Conservation (phyloP, 2,888 invertebrate species). For the Epistrophella euchroma region DNA sequence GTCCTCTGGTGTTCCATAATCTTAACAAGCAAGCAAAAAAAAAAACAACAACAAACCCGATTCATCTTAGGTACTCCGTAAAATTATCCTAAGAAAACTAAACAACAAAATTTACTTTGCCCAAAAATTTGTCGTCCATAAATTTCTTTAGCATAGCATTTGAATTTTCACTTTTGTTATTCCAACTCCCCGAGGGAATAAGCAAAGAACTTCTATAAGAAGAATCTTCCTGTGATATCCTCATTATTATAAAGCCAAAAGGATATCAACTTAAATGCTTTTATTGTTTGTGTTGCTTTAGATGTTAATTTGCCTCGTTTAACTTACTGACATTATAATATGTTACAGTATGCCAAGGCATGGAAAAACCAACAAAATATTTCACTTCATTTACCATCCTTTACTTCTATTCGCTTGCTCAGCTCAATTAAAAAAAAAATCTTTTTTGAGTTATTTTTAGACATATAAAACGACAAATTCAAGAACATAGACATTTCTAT, state of each 20-base stretch:
- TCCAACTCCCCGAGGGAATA: conserved; percentile 1
- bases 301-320: conserved; percentile 71
- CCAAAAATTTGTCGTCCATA: conserved; percentile 47
- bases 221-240: conserved; percentile 49
- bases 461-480: conserved; percentile 17
- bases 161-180: conserved; percentile 56
- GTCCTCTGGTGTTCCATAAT: conserved; percentile 52
- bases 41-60: conserved; percentile 23
- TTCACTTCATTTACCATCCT: conserved; percentile 67
- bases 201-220: conserved; percentile 23
- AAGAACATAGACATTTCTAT: background rate
- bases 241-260: conserved; percentile 39
- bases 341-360: conserved; percentile 29
- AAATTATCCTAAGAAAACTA: conserved; percentile 54
- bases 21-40: conserved; percentile 1
- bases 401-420: conserved; percentile 46
- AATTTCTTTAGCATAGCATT: conserved; percentile 51
- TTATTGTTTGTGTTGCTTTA: conserved; percentile 63
- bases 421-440: conserved; percentile 53
- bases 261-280: conserved; percentile 66
- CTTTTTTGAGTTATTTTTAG: conserved; percentile 13
- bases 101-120: conserved; percentile 63
- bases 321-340: conserved; percentile 69
- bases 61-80: conserved; percentile 11
- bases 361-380: conserved; percentile 54